Conservation (phyloP, 2,113 vertebrate species). For the Podarcis raffonei region DNA sequence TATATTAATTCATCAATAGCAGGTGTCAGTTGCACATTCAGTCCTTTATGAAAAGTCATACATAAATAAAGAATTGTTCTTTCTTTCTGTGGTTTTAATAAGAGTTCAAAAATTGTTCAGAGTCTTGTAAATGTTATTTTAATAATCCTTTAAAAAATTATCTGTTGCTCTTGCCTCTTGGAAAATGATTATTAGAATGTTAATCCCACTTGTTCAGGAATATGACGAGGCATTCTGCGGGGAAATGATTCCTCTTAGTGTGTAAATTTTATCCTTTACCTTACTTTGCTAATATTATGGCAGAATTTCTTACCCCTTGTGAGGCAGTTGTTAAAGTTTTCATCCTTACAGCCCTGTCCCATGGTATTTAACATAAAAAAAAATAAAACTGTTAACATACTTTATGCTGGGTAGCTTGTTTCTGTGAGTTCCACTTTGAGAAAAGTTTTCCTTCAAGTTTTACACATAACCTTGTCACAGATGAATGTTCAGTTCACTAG, state of each 20-base stretch:
- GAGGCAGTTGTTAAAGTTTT: conserved; percentile 92
- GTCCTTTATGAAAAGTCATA: conserved; percentile 82
- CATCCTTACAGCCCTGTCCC: conserved; percentile 90
- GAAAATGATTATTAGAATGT: conserved; percentile 87
- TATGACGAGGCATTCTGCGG: conserved; percentile 86
- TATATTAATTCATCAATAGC: conserved; percentile 81
- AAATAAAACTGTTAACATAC: conserved; percentile 88
- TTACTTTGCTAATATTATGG: conserved; percentile 87
- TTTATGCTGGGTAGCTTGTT: conserved; percentile 79
- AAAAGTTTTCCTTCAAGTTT: conserved; percentile 61
- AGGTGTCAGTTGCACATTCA: conserved; percentile 84
- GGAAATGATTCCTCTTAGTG: conserved; percentile 90
- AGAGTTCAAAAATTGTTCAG: conserved; percentile 89
- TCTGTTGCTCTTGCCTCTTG: conserved; percentile 90
- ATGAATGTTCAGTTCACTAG: conserved; percentile 61
- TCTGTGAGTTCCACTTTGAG: conserved; percentile 76
- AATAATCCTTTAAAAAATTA: conserved; percentile 94
- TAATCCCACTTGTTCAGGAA: conserved; percentile 88
- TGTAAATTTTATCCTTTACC: conserved; percentile 89
- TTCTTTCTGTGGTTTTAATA: conserved; percentile 91
- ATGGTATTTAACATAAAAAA: conserved; percentile 93
- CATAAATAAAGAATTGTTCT: conserved; percentile 81
- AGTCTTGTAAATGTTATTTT: conserved; percentile 99
- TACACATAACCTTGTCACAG: conserved; percentile 63
- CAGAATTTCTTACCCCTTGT: conserved; percentile 88